These are phyloP conservation scores for Sitodiplosis mosellana DNA, from an alignment of 1,140 invertebrate genomes.

Conservation along the genomic window DNA sequence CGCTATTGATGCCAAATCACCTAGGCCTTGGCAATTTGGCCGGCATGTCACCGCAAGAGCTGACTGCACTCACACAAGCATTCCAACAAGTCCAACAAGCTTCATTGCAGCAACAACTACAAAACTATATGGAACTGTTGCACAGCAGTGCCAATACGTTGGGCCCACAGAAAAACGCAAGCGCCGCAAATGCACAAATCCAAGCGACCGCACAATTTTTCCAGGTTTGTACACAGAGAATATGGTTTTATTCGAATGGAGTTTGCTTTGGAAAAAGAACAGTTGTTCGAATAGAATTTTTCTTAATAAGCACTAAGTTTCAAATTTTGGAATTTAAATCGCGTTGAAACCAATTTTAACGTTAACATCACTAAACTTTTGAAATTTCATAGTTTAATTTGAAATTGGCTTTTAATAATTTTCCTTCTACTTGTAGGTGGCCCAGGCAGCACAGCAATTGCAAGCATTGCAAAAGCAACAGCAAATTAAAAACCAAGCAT, in stretches of 20 bases:
- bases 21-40: slow-evolving; percentile 6
- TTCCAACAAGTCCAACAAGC: slow-evolving; percentile 11
- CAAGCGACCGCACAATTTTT: slow-evolving; percentile 1
- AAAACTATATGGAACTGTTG: slow-evolving; percentile 23
- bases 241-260: slow-evolving; percentile 16
- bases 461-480: slow-evolving; percentile 64
- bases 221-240: slow-evolving; percentile 11
- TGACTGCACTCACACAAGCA: slow-evolving; percentile 17
- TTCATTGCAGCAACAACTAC: slow-evolving; percentile 10
- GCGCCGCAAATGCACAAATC: slow-evolving; percentile 5
- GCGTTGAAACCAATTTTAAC: slow-evolving; percentile 34
- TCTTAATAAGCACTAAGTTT: too few relatives aligned
- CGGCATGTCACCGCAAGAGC: slow-evolving; percentile 11
- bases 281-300: too few relatives aligned
- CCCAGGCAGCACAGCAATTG: slow-evolving; percentile 60
- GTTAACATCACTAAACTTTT: slow-evolving; percentile 29
- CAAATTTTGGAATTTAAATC: too few relatives aligned
- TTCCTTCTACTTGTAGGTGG: slow-evolving; percentile 28
- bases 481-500: slow-evolving; percentile 28
- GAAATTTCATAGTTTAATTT: neutral
- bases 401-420: neutral
- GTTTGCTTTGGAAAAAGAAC: too few relatives aligned
- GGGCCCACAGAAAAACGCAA: slow-evolving; percentile 8
- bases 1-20: slow-evolving; percentile 8
- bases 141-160: slow-evolving; percentile 6